These are phyloP conservation scores for Chaetophractus vellerosus DNA, from an alignment of 2,797 vertebrate species.

Conservation along the genomic window DNA sequence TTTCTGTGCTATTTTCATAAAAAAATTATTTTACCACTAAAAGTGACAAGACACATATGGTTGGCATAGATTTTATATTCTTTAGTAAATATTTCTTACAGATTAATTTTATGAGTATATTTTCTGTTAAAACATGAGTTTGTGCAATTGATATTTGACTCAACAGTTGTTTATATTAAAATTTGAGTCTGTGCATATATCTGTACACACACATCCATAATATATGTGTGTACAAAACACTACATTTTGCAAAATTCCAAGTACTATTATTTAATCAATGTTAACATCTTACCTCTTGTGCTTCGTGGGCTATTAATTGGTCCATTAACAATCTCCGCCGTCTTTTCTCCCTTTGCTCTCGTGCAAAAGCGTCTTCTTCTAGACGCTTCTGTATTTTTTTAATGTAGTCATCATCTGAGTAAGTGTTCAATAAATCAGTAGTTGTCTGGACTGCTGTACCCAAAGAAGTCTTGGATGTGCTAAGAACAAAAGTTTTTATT, in stretches of 20 bases:
- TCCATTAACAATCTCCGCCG: constrained; percentile 92
- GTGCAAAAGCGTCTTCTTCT: constrained; percentile 91
- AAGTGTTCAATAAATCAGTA: constrained; percentile 88
- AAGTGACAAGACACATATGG: neutral
- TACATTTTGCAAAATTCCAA: neutral
- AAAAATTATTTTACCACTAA: neutral
- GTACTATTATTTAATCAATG: neutral
- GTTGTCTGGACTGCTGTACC: constrained; percentile 60
- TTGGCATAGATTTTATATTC: constrained; percentile 12
- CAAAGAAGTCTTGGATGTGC: constrained; percentile 70
- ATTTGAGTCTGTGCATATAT: neutral
- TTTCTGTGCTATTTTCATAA: constrained; percentile 5
- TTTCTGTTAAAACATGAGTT: neutral
- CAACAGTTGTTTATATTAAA: neutral
- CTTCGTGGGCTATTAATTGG: constrained; percentile 93
- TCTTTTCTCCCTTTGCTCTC: constrained; percentile 94
- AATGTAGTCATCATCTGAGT: constrained; percentile 93
- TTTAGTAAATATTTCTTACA: neutral
- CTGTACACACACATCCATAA: neutral
- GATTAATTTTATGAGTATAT: neutral
- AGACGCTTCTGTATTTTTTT: constrained; percentile 93
- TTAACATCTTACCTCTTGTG: constrained; percentile 92
- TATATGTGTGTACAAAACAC: neutral
- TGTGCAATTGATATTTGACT: neutral
- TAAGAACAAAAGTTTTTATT: constrained; percentile 74